Percentiles rank a stretch among this genome's conserved stretches.
phyloP scores from a whole-genome alignment of 2,888 invertebrate genomes.

The Escarpia spicata region DNA sequence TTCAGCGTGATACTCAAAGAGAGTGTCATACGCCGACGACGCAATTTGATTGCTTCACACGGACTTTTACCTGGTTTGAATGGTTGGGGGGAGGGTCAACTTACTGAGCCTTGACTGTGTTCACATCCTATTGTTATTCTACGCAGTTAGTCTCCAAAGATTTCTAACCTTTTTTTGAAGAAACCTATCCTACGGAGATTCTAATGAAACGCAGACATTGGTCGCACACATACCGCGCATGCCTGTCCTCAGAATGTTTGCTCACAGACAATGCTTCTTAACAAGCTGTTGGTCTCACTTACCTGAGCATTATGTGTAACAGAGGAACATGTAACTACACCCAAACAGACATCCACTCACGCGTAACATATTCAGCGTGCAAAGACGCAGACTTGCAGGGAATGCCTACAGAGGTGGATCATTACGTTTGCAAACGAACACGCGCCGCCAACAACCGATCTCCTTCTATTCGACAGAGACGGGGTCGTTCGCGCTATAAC shows the following conservation, averaged over 20 bases:
- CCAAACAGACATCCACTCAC: neutral
- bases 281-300: neutral
- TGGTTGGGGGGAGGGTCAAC: neutral
- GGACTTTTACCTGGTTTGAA: neutral
- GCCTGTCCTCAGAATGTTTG: neutral
- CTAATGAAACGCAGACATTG: neutral
- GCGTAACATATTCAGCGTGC: neutral
- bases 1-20: neutral
- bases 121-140: neutral
- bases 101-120: neutral
- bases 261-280: neutral
- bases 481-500: neutral
- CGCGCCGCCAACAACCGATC: neutral
- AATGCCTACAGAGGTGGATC: neutral
- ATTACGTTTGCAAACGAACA: neutral
- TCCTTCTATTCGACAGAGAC: neutral
- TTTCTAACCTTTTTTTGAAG: neutral
- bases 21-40: neutral
- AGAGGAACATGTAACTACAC: neutral
- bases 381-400: neutral
- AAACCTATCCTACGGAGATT: neutral
- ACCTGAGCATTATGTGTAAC: neutral
- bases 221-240: neutral
- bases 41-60: neutral
- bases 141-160: neutral